Base-by-base conservation (phyloP, 2,888 invertebrate genomes). In the Muschampia plurimacula region DNA sequence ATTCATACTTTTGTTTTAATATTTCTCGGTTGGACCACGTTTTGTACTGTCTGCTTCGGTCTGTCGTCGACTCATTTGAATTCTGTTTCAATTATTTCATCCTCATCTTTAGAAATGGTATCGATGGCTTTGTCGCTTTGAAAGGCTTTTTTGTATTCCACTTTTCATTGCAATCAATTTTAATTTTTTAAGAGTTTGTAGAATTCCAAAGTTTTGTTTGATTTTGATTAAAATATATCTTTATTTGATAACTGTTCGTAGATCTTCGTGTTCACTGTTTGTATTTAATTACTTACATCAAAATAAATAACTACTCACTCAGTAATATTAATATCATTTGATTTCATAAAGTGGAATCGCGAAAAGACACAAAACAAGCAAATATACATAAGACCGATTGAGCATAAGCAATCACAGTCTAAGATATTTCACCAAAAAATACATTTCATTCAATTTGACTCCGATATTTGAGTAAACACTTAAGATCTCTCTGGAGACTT, bases 1-100 rank as follows among this genome's bases (percentile, higher is more conserved):
- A 92, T 92, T 91, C 90, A 90, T 88, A 84, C 84, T 82, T 80
- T 80, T 82, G 79, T 80, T 76, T 75, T 68, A 76, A 67, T 72
- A 72, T 72, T 59, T 52, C 70, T 49, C 65, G 69, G 22, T 72
- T 46, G 52, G 49, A 28, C 46, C 60, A 32, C 52, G 52, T 72
- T 71, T 71, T 71, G 46, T 71, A 65, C 64, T 41, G 66, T 71
- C 66, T 66, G 49, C 28, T n/a, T 39, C 41, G 52, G 15, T 22
- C 55, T 57, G 70, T 57, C 70, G 69, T 63, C 55, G 63, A 0
- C 63, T 69, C 28, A 55, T 69, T 69, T 64, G 55, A 69, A 55
- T 69, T 64, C 46, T 70, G 64, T 64, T 70, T 65, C 57, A 22
- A 64, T 69, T 69, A 64, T 57, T 55, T 64, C 52, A 15, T 64